phyloP scores from a whole-genome alignment of 2,888 invertebrate genomes.

The Ectropis crepuscularia region DNA sequence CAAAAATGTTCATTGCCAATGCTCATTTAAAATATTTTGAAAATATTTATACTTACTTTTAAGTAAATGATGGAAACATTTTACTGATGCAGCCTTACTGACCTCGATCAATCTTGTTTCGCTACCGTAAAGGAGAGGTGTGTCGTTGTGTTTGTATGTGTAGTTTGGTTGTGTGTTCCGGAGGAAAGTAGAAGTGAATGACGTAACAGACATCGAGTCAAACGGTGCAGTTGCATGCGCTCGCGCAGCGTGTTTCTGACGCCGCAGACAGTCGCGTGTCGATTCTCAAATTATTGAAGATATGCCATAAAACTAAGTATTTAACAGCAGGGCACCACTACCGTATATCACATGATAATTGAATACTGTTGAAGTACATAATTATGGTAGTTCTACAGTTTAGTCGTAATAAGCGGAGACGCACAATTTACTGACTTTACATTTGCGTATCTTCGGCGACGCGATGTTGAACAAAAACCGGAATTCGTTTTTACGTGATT shows the following conservation, averaged over 20 bases:
- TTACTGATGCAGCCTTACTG: constrained; percentile 22
- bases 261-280: too few relatives aligned
- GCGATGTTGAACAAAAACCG: background rate
- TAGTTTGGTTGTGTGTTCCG: constrained; percentile 4
- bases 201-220: constrained; percentile 9
- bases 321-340: too few relatives aligned
- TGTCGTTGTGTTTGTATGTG: constrained; percentile 12
- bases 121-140: constrained; percentile 15
- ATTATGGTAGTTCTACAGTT: too few relatives aligned
- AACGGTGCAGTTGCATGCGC: constrained; percentile 1
- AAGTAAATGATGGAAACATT: background rate
- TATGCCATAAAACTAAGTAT: too few relatives aligned
- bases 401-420: background rate
- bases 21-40: constrained; percentile 3
- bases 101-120: constrained; percentile 19
- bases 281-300: too few relatives aligned
- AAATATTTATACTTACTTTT: constrained; percentile 4
- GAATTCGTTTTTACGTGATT: background rate
- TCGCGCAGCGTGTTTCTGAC: background rate
- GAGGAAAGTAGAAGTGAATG: constrained; percentile 19
- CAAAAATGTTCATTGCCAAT: constrained; percentile 20
- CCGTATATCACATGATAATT: too few relatives aligned
- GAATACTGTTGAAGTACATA: too few relatives aligned
- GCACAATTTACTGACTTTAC: background rate
- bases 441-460: background rate